These are phyloP conservation scores for Siniperca knerii DNA, from an alignment of 2,113 vertebrate genomes.

Conservation along the genomic window DNA sequence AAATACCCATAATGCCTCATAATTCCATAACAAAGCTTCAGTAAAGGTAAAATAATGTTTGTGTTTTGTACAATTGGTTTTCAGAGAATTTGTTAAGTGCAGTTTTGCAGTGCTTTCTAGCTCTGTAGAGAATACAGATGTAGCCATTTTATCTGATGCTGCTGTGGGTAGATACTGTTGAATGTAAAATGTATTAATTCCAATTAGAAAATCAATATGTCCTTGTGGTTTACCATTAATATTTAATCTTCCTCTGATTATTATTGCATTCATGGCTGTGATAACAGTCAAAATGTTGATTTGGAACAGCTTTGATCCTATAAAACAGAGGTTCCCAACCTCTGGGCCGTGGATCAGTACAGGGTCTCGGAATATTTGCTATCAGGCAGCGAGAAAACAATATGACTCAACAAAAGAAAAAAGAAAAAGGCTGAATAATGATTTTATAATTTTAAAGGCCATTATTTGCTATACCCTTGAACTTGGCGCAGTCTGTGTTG, in stretches of 20 bases:
- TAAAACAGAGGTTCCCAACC: background rate
- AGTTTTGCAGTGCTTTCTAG: background rate
- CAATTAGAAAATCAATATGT: slow-evolving; percentile 15
- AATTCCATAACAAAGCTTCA: background rate
- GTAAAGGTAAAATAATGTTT: background rate
- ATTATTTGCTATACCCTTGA: background rate
- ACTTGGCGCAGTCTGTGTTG: background rate
- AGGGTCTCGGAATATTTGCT: background rate
- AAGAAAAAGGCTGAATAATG: background rate
- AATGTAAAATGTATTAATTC: background rate
- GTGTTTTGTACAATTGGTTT: background rate
- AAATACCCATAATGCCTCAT: slow-evolving; percentile 33
- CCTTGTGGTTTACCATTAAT: background rate
- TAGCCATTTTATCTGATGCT: background rate
- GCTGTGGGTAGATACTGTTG: background rate
- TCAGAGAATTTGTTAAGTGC: background rate
- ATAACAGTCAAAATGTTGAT: background rate
- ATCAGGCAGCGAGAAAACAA: background rate
- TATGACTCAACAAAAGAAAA: background rate
- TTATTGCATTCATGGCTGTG: slow-evolving; percentile 1
- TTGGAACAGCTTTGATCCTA: background rate
- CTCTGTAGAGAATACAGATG: slow-evolving; percentile 3
- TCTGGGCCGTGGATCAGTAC: background rate
- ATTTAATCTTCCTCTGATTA: slow-evolving; percentile 1
- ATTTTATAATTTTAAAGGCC: background rate